Evolutionary conservation across 2,797 vertebrate species (phyloP).

Genomic region (Miichthys miiuy): DNA sequence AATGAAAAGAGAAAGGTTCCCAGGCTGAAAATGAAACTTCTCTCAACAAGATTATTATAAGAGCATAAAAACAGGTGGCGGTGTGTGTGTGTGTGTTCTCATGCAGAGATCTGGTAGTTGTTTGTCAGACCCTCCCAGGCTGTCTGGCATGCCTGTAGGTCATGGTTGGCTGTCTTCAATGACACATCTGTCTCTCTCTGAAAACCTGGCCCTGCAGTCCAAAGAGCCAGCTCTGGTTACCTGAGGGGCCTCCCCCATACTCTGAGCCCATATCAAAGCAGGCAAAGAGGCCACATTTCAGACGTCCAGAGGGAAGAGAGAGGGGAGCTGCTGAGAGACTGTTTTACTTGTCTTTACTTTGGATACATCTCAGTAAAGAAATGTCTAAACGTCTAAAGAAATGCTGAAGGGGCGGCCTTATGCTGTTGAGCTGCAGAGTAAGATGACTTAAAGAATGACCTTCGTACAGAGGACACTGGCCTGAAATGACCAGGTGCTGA

Average conservation of each 20-base stretch:
- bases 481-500: slow-evolving; percentile 66
- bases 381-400: slow-evolving; percentile 13
- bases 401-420: slow-evolving; percentile 7
- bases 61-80: slow-evolving; percentile 66
- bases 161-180: slow-evolving; percentile 63
- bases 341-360: slow-evolving; percentile 60
- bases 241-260: slow-evolving; percentile 62
- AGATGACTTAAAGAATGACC: slow-evolving; percentile 30
- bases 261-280: slow-evolving; percentile 63
- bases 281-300: slow-evolving; percentile 55
- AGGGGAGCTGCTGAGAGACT: slow-evolving; percentile 51
- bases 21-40: slow-evolving; percentile 48
- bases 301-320: slow-evolving; percentile 46
- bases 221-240: slow-evolving; percentile 69
- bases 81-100: slow-evolving; percentile 38
- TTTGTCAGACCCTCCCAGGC: slow-evolving; percentile 53
- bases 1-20: slow-evolving; percentile 29
- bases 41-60: slow-evolving; percentile 53
- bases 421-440: not conserved
- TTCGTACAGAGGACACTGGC: slow-evolving; percentile 31
- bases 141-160: slow-evolving; percentile 50
- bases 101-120: slow-evolving; percentile 48
- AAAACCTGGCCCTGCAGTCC: slow-evolving; percentile 55
- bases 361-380: slow-evolving; percentile 48
- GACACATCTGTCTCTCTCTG: slow-evolving; percentile 68